These are phyloP conservation scores for Catocala nupta DNA, from an alignment of 2,888 invertebrate species.

Conservation along the genomic window DNA sequence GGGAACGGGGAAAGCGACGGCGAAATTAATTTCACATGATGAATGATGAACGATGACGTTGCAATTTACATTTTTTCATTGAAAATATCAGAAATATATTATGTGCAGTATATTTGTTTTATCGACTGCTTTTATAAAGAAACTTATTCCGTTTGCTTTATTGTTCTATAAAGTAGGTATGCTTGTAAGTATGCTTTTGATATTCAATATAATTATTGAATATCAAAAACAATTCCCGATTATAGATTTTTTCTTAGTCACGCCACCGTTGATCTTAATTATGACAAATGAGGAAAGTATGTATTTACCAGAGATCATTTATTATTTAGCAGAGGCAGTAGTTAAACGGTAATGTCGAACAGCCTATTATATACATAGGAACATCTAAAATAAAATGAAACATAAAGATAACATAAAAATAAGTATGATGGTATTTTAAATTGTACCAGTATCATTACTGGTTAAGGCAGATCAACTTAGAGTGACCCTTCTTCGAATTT, in stretches of 20 bases:
- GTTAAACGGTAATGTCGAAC: too few relatives aligned
- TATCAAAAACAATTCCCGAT: too few relatives aligned
- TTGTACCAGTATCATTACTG: constrained; percentile 1
- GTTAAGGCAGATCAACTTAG: constrained; percentile 9
- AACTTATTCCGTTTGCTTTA: background rate
- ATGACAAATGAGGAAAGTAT: too few relatives aligned
- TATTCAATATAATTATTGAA: too few relatives aligned
- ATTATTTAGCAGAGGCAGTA: too few relatives aligned
- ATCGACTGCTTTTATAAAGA: constrained; percentile 34
- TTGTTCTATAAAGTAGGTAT: too few relatives aligned
- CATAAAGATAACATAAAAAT: background rate
- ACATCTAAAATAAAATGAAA: background rate
- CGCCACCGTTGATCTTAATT: too few relatives aligned
- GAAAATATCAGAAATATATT: constrained; percentile 58
- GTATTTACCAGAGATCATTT: too few relatives aligned
- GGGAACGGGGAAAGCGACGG: constrained; percentile 67
- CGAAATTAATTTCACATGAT: constrained; percentile 84
- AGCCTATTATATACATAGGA: too few relatives aligned
- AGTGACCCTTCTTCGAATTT: constrained; percentile 28
- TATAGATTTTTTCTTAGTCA: too few relatives aligned
- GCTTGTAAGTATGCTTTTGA: too few relatives aligned
- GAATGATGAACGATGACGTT: constrained; percentile 83
- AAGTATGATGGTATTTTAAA: too few relatives aligned
- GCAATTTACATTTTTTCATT: constrained; percentile 77
- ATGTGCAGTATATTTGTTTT: constrained; percentile 54